phyloP scores from a whole-genome alignment of 1,140 invertebrate species.

The Pemphigus obesinymphae region DNA sequence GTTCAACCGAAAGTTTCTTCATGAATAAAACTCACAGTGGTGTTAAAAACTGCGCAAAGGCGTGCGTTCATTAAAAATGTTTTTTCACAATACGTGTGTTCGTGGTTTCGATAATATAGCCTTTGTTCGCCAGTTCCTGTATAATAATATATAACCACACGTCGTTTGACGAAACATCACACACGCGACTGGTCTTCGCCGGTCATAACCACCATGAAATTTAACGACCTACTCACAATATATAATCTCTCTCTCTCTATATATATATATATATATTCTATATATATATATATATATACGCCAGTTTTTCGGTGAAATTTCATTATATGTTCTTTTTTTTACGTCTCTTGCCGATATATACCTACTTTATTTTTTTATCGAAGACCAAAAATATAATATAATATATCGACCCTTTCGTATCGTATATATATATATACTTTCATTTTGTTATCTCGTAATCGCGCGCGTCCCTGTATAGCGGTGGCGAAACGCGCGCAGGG shows the following conservation, averaged over 20 bases:
- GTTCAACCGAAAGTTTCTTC: neutral
- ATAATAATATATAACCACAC: too few relatives aligned
- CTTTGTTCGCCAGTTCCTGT: too few relatives aligned
- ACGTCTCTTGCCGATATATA: too few relatives aligned
- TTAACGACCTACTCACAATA: neutral
- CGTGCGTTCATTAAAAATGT: conserved; percentile 5
- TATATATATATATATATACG: neutral
- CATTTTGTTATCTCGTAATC: neutral
- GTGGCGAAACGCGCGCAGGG: too few relatives aligned
- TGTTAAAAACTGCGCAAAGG: neutral
- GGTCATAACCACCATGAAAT: neutral
- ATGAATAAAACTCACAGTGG: neutral
- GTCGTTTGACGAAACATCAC: neutral
- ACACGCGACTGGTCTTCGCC: neutral
- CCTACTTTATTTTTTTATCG: neutral
- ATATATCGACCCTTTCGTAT: neutral
- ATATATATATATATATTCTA: neutral
- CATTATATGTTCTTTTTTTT: too few relatives aligned
- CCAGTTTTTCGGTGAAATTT: too few relatives aligned
- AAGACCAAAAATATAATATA: neutral
- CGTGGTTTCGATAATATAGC: neutral
- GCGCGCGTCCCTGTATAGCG: too few relatives aligned
- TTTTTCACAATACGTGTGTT: neutral
- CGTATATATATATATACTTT: too few relatives aligned
- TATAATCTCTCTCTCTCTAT: too few relatives aligned